These are phyloP conservation scores for Mastomys natalensis DNA, from an alignment of 2,113 vertebrate species.

Conservation along the genomic window DNA sequence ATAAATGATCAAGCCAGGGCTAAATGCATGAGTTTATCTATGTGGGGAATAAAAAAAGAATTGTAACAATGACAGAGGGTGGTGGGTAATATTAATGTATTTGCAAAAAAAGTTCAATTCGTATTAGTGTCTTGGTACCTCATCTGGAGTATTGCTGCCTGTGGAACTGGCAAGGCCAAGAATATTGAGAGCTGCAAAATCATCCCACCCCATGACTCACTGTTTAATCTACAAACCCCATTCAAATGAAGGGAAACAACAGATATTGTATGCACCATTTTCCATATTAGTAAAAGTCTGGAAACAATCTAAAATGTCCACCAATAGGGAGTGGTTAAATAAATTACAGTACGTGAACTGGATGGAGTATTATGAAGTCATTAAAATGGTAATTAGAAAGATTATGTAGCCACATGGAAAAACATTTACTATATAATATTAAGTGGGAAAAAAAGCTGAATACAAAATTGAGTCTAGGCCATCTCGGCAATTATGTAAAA, in stretches of 20 bases:
- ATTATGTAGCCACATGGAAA: slow-evolving; percentile 80
- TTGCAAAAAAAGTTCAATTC: neutral
- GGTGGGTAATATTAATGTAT: neutral
- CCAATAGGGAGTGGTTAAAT: slow-evolving; percentile 73
- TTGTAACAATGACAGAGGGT: neutral
- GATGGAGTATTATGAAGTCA: slow-evolving; percentile 82
- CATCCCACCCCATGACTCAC: slow-evolving; percentile 16
- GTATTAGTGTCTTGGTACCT: slow-evolving; percentile 15
- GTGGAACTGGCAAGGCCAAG: neutral
- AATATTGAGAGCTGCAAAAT: slow-evolving; percentile 48
- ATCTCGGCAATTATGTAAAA: slow-evolving; percentile 77
- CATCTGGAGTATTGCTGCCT: slow-evolving; percentile 14
- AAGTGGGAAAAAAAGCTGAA: slow-evolving; percentile 57
- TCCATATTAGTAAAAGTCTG: slow-evolving; percentile 73
- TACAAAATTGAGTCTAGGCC: slow-evolving; percentile 76
- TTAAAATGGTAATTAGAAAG: slow-evolving; percentile 83
- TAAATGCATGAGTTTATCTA: neutral
- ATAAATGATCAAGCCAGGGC: neutral
- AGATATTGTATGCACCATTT: slow-evolving; percentile 55
- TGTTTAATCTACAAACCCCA: slow-evolving; percentile 63
- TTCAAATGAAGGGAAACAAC: slow-evolving; percentile 59
- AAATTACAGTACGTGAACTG: slow-evolving; percentile 78
- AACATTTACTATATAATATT: slow-evolving; percentile 81
- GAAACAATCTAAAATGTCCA: slow-evolving; percentile 74
- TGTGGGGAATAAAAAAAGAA: neutral